phyloP scores from a whole-genome alignment of 1,140 invertebrate species.

The Alviniconcha marisindica region DNA sequence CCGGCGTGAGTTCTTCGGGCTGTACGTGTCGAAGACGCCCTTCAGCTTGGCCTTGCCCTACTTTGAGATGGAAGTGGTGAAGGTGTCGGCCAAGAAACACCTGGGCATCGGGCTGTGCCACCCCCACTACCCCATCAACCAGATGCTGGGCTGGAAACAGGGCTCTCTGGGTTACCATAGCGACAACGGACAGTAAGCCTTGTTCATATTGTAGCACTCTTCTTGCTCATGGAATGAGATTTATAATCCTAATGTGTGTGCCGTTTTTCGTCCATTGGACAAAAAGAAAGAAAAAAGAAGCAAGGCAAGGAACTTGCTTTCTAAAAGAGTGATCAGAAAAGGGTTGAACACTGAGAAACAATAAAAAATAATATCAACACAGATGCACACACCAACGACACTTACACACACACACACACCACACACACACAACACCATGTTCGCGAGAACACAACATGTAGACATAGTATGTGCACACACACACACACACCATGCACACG shows the following conservation, averaged over 20 bases:
- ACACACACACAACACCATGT: too few relatives aligned
- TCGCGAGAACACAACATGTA: too few relatives aligned
- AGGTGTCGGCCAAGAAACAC: constrained; percentile 25
- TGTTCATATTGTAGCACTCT: background rate
- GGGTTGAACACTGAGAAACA: background rate
- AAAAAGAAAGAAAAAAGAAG: too few relatives aligned
- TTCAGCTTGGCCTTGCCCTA: constrained; percentile 50
- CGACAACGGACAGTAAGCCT: constrained; percentile 52
- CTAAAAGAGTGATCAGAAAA: background rate
- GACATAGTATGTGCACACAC: too few relatives aligned
- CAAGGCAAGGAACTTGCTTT: too few relatives aligned
- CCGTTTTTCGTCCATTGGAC: too few relatives aligned
- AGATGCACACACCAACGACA: too few relatives aligned
- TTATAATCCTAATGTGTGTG: too few relatives aligned
- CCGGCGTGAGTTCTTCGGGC: constrained; percentile 39
- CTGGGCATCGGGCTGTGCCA: constrained; percentile 55
- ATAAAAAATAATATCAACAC: too few relatives aligned
- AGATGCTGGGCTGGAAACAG: constrained; percentile 51
- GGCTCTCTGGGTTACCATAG: constrained; percentile 55
- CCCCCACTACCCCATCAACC: constrained; percentile 42
- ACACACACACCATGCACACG: too few relatives aligned
- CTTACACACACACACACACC: too few relatives aligned
- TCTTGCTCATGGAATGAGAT: too few relatives aligned
- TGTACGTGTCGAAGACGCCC: constrained; percentile 59
- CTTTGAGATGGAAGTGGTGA: constrained; percentile 54